A percentile compares a stretch with the other conserved stretches of the same genome.
Conservation (phyloP, 2,888 invertebrate species). For the Drosophila lutescens region DNA sequence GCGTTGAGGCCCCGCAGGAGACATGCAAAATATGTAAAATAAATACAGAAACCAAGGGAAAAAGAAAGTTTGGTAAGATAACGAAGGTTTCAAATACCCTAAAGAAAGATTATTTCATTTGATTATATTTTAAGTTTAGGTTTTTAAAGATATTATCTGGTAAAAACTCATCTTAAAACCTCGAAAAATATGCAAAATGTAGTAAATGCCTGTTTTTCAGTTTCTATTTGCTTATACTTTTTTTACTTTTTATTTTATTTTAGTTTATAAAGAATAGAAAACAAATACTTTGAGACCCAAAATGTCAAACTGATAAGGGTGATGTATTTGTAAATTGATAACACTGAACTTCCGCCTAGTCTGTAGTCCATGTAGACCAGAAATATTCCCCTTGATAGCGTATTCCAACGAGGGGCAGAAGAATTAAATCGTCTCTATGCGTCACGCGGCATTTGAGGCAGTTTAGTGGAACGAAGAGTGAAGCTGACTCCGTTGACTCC, state of each 20-base stretch:
- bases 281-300: too few relatives aligned
- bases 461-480: slow-evolving; percentile 49
- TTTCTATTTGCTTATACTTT: too few relatives aligned
- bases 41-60: slow-evolving; percentile 17
- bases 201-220: too few relatives aligned
- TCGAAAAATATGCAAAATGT: too few relatives aligned
- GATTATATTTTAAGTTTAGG: not conserved
- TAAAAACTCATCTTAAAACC: too few relatives aligned
- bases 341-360: too few relatives aligned
- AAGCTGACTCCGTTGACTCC: slow-evolving; percentile 38
- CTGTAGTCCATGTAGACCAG: not conserved
- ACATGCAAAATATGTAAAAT: slow-evolving; percentile 55
- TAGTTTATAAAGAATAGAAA: too few relatives aligned
- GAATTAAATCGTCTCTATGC: slow-evolving; percentile 66
- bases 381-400: slow-evolving; percentile 13
- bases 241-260: too few relatives aligned
- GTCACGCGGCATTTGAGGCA: slow-evolving; percentile 71
- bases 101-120: not conserved
- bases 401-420: slow-evolving; percentile 18
- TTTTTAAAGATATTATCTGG: too few relatives aligned
- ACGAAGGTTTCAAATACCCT: slow-evolving; percentile 8
- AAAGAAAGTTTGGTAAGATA: slow-evolving; percentile 12
- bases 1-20: slow-evolving; percentile 58
- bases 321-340: too few relatives aligned
- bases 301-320: not conserved